These are phyloP conservation scores for Ophion obscuratus DNA, from an alignment of 2,888 invertebrate species.

Conservation along the genomic window DNA sequence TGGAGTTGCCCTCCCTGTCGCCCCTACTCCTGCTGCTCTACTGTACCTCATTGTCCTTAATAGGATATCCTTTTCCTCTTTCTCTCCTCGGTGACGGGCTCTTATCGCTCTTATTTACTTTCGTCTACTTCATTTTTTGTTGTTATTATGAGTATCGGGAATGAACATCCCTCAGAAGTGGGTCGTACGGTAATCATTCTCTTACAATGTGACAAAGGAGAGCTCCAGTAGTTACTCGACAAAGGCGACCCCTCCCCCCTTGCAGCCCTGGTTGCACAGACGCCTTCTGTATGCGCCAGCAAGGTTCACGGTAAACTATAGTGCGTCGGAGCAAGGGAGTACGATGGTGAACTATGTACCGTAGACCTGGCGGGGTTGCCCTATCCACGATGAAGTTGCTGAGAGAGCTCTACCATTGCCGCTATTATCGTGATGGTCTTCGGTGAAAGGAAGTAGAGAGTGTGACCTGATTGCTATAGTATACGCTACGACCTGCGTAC, in stretches of 20 bases:
- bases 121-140: slow-evolving; percentile 37
- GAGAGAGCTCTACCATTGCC: slow-evolving; percentile 37
- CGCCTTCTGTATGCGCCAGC: slow-evolving; percentile 44
- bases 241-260: slow-evolving; percentile 41
- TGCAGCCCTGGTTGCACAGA: slow-evolving; percentile 13
- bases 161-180: slow-evolving; percentile 53
- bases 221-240: slow-evolving; percentile 57
- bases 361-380: slow-evolving; percentile 26
- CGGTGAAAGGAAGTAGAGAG: slow-evolving; percentile 41
- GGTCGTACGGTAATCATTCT: slow-evolving; percentile 65
- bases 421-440: slow-evolving; percentile 45
- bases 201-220: slow-evolving; percentile 60
- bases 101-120: slow-evolving; percentile 49
- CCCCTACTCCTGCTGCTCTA: slow-evolving; percentile 4
- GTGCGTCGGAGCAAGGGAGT: slow-evolving; percentile 37
- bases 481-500: slow-evolving; percentile 19
- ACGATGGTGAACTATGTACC: slow-evolving; percentile 33
- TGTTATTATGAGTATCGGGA: slow-evolving; percentile 54
- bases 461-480: slow-evolving; percentile 51
- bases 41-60: slow-evolving; percentile 40
- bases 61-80: slow-evolving; percentile 25
- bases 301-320: slow-evolving; percentile 51
- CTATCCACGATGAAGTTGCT: slow-evolving; percentile 38
- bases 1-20: slow-evolving; percentile 1
- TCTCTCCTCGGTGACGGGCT: slow-evolving; percentile 17